These are phyloP conservation scores for Uropetala carovei DNA, from an alignment of 2,888 invertebrate species.

Conservation along the genomic window DNA sequence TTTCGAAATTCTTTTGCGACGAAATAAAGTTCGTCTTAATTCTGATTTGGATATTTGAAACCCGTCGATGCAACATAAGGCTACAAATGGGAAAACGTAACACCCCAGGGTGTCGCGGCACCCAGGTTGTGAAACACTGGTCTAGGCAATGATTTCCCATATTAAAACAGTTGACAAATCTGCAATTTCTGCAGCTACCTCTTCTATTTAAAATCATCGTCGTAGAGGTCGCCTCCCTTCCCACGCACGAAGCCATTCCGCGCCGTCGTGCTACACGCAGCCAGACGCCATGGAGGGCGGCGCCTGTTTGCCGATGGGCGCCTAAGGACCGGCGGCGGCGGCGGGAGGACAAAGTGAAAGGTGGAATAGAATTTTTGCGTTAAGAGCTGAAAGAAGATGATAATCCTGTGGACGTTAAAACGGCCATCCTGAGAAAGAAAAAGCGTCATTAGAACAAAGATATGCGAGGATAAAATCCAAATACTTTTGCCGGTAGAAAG, in stretches of 20 bases:
- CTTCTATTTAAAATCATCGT: too few species aligned
- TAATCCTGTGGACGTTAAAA: neutral
- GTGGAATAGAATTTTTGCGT: neutral
- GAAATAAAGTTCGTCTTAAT: too few species aligned
- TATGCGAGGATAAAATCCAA: neutral
- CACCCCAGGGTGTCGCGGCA: too few species aligned
- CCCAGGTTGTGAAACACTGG: too few species aligned
- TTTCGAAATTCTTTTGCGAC: too few species aligned
- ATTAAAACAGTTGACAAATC: too few species aligned
- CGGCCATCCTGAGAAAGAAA: neutral
- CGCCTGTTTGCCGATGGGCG: constrained; percentile 15
- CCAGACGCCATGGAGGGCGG: constrained; percentile 20
- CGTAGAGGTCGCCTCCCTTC: neutral
- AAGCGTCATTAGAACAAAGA: neutral
- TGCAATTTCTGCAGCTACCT: too few species aligned
- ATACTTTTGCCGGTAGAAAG: neutral
- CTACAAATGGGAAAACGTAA: too few species aligned
- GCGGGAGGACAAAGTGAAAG: neutral
- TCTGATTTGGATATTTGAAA: too few species aligned
- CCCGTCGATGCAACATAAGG: too few species aligned
- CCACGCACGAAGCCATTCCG: neutral
- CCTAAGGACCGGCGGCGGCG: neutral
- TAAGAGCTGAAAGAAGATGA: neutral
- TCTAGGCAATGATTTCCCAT: too few species aligned
- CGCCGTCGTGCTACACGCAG: neutral